Base-by-base conservation (phyloP, 2,888 invertebrate species). In the Tenthredo livida region DNA sequence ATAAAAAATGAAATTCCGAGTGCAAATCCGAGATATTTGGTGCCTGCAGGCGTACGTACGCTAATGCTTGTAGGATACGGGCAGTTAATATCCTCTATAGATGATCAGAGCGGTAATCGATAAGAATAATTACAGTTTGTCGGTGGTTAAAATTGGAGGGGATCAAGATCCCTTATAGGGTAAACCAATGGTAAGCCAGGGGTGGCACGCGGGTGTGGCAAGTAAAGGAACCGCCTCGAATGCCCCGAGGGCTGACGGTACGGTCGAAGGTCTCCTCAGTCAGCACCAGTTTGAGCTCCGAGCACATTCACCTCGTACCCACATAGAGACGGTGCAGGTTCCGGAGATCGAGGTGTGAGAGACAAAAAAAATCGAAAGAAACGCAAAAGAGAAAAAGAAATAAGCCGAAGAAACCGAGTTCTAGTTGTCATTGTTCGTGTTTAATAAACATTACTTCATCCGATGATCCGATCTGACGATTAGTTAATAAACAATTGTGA, bases 111-210 rank as follows among this genome's bases (percentile, higher is more conserved):
- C 3, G 87, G 88, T 89, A 90, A 90, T 90, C 90, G 89, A 90
- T 90, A 90, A 90, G 89, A 90, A 90, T 90, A 90, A 90, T 90
- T 89, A 88, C 89, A 88, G 86, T 85, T 65, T 77, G 58, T 72
- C n/a, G 61, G 33, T 43, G 85, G 50, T 37, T 33, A 37, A 61
- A 58, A 80, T 70, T 67, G 83, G 47, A 47, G 83, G 67, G 83
- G 83, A 37, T 54, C 50, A 40, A 43, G 47, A 80, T 73, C 85
- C 83, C 75, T 82, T 70, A 47, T 25, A 75, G 83, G 67, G 83
- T 87, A 87, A 88, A 88, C 90, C 90, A 90, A 90, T 90, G 86
- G 89, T 87, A 85, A 84, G 86, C 87, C 87, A 88, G 89, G 90
- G 90, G 90, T 88, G 87, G 89, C 88, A 87, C 78, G 87, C 89